Conservation (phyloP, 2,113 vertebrate genomes). For the Lampris megalopsis region DNA sequence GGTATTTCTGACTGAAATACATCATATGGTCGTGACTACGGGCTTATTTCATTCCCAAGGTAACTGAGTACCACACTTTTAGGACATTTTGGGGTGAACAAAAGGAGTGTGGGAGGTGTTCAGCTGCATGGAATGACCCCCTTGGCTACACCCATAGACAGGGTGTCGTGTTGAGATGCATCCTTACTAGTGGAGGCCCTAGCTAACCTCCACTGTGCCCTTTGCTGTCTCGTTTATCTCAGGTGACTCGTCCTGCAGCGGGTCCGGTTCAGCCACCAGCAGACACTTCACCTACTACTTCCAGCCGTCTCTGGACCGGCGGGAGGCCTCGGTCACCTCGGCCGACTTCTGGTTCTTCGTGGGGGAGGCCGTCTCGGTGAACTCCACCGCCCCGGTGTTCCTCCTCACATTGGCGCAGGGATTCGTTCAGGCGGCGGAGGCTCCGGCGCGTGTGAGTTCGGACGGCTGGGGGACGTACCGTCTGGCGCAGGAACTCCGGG, state of each 20-base stretch:
- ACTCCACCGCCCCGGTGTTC: constrained; percentile 55
- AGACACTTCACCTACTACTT: constrained; percentile 87
- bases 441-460: constrained; percentile 4
- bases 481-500: constrained; percentile 61
- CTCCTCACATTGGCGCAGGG: constrained; percentile 59
- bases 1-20: too few relatives aligned
- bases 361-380: constrained; percentile 30
- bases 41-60: too few relatives aligned
- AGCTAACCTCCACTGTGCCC: background rate
- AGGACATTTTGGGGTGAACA: too few relatives aligned
- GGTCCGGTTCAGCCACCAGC: constrained; percentile 16
- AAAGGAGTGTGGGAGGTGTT: too few relatives aligned
- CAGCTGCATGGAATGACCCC: too few relatives aligned
- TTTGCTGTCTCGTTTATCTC: background rate
- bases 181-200: background rate
- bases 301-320: constrained; percentile 82
- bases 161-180: too few relatives aligned
- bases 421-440: constrained; percentile 49
- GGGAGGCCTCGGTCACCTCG: constrained; percentile 80
- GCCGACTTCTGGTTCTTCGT: constrained; percentile 92
- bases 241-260: constrained; percentile 71
- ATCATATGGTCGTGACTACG: too few relatives aligned
- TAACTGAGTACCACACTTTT: too few relatives aligned
- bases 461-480: constrained; percentile 86
- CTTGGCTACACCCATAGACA: too few relatives aligned